Evolutionary conservation across 2,888 invertebrate species (phyloP).

Genomic region (Drosophila ustulata): DNA sequence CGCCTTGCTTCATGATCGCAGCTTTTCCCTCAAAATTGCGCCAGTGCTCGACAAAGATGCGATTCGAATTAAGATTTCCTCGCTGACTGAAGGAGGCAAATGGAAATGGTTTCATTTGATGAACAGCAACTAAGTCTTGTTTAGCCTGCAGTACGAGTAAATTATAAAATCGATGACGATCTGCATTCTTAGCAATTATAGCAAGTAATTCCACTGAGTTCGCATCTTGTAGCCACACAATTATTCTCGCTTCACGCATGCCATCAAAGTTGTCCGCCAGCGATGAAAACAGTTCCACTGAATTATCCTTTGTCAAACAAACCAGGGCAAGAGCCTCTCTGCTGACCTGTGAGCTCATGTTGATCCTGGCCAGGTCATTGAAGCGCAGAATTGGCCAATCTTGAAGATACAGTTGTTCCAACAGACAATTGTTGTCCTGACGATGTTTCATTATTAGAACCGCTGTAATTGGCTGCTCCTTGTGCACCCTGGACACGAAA

Average conservation of each 20-base stretch:
- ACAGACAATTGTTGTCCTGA: slow-evolving; percentile 5
- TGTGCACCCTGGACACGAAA: slow-evolving; percentile 37
- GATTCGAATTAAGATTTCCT: rapidly evolving
- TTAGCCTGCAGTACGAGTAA: slow-evolving; percentile 30
- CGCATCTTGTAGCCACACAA: slow-evolving; percentile 35
- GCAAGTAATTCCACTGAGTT: background rate
- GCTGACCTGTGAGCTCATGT: slow-evolving; percentile 5
- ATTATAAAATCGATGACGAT: slow-evolving; percentile 25
- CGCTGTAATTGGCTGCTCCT: slow-evolving; percentile 25
- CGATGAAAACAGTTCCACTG: slow-evolving; percentile 17
- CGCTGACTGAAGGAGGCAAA: slow-evolving; percentile 4
- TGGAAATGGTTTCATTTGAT: slow-evolving; percentile 57
- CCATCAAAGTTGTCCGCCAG: slow-evolving; percentile 43
- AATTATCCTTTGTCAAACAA: slow-evolving; percentile 17
- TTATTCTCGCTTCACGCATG: slow-evolving; percentile 51
- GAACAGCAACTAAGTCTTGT: background rate
- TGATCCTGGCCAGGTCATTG: slow-evolving; percentile 27
- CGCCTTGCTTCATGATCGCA: slow-evolving; percentile 5
- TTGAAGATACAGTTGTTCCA: slow-evolving; percentile 16
- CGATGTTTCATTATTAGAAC: slow-evolving; percentile 49
- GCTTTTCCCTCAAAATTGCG: slow-evolving; percentile 43
- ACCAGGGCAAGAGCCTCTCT: slow-evolving; percentile 34
- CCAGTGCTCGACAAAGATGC: slow-evolving; percentile 37
- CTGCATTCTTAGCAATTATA: slow-evolving; percentile 5
- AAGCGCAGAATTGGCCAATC: slow-evolving; percentile 49